Evolutionary conservation across 2,797 vertebrate genomes (phyloP), one percentile per base, ranked within the genome.

Genomic region (Nyctibius grandis): DNA sequence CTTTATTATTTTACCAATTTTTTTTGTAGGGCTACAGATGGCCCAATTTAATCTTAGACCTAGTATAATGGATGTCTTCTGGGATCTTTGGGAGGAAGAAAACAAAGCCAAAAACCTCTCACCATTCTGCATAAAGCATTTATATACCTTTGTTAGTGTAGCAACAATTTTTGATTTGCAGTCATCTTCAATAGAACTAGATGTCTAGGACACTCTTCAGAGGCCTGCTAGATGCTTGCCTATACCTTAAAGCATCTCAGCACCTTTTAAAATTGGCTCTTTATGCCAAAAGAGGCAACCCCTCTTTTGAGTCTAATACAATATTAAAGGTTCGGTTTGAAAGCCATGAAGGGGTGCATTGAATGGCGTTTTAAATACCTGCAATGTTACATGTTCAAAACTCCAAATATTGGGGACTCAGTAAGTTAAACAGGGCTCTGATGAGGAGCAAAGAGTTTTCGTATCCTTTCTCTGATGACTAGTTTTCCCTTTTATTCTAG

Each of bases 311-410:
- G 36, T 94, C 96, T 64, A 97, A 88, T 50, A 94, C 91, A 73
- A 85, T 96, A 45, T 91, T 95, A 96, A 98, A 98, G 82, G 98
- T 98, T 69, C 98, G 98, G 67, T 98, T 98, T 3, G 98, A 98
- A 64, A 97, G 97, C 59, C 98, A 97, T 34, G 97, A n/a, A 98
- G 10, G 97, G 98, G 98, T 96, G 5, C 97, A 95, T 91, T 98
- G 98, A 96, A 98, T 97, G 81, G 98, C 97, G 76, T 98, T 98
- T 42, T 98, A 98, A 98, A 97, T 98, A 86, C 98, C 98, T 48
- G 98, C 97, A 61, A 98, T 97, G 10, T 97, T 98, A 54, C 98
- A 97, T 63, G 98, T 98, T 96, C 98, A 98, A 31, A 98, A 96
- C 95, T 85, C 97, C 96, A 78, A 96, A 96, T 94, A 96, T 94